Base-by-base conservation (phyloP, 2,888 invertebrate species). In the Megamerina dolium region DNA sequence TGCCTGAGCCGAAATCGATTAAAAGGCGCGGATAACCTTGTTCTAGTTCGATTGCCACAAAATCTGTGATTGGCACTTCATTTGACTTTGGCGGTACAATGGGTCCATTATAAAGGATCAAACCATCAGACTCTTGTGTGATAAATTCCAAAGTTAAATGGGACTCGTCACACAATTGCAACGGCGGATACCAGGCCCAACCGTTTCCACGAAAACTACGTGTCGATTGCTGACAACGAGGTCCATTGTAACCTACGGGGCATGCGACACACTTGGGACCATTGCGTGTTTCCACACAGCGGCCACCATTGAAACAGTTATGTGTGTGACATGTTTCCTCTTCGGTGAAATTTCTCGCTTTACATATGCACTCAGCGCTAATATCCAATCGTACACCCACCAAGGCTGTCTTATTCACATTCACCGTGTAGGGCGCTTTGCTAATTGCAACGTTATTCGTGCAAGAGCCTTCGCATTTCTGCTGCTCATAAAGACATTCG, bases 121-220 rank as follows among this genome's bases (percentile, higher is more conserved):
- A 77, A 2, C 95, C 96, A 66, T 94, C 90, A 1, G 87, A 79
- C 71, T 86, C 85, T 56, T 85, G 78, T 1, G 96, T 95, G 52
- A 93, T 86, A 63, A 97, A 95, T 74, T 97, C 95, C 49, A 97
- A 81, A 63, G 91, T 92, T 51, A 97, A 77, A 73, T 93, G 93
- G 26, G 94, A 92, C 54, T 83, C 85, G 59, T 92, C 90, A 70
- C 97, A 97, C 82, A 93, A 88, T 68, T 93, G 89, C 43, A 99
- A 75, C 1, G 96, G 83, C 3, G 93, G 89, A 75, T 94, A 96
- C 93, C 97, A 95, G 6, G 96, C 95, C 88, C 93, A 97, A 10
- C 95, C 95, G 52, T 86, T 87, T 20, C 94, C 93, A 48, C 84
- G 79, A 74, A 97, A 97, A 63, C 91, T 90, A 56, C 96, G 79